Conservation (phyloP, 2,797 vertebrate species). For the Pseudopleuronectes americanus region DNA sequence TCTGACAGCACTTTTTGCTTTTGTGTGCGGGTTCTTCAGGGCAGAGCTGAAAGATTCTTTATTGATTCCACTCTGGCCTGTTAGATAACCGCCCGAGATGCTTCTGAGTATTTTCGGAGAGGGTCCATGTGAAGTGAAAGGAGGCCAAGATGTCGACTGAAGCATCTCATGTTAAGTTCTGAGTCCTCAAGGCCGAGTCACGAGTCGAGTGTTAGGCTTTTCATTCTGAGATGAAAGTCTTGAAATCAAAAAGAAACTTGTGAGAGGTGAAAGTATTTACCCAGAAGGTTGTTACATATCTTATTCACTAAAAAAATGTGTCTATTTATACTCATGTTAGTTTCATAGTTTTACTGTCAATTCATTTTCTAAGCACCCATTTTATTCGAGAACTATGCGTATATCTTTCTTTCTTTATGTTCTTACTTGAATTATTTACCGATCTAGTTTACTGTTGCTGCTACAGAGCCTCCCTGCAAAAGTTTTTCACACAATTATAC, state of each 20-base stretch:
- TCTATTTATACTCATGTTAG: too few species aligned
- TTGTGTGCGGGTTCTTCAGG: constrained; percentile 22
- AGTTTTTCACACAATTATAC: too few species aligned
- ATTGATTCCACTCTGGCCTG: constrained; percentile 50
- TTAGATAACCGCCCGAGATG: not conserved
- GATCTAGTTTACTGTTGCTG: too few species aligned
- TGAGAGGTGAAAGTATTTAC: not conserved
- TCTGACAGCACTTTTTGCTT: constrained; percentile 30
- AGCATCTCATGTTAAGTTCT: not conserved
- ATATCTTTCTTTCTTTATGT: too few species aligned
- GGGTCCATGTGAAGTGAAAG: constrained; percentile 9
- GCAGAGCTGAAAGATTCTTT: constrained; percentile 27
- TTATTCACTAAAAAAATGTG: not conserved
- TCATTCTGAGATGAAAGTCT: not conserved
- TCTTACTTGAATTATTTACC: too few species aligned
- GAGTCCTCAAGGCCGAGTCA: constrained; percentile 1
- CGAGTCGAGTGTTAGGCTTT: not conserved
- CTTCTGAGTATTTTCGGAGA: constrained; percentile 14
- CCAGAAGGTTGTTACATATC: not conserved
- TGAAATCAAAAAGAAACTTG: not conserved
- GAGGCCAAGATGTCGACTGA: not conserved
- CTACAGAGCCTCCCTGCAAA: too few species aligned
- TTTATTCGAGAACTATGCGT: too few species aligned
- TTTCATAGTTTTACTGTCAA: too few species aligned
- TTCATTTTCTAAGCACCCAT: too few species aligned